Evolutionary conservation across 1,140 invertebrate genomes (phyloP).

Genomic region (Pachyrhynchus sulphureomaculatus): DNA sequence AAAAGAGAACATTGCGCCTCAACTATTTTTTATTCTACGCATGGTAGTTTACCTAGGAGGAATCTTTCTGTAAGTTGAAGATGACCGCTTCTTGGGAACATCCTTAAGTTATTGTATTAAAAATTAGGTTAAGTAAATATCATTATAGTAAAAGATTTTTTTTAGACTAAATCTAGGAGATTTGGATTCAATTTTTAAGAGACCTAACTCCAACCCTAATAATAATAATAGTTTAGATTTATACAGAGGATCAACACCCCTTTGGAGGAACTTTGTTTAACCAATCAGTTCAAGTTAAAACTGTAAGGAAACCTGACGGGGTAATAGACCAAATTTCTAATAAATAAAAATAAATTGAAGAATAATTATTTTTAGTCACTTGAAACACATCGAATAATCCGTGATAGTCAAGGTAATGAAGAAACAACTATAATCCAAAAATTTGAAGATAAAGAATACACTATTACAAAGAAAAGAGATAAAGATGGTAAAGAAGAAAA

Average conservation of each 20-base stretch:
- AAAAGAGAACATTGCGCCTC: too few species aligned
- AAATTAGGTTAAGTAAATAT: too few species aligned
- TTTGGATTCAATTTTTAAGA: background rate
- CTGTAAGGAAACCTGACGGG: conserved; percentile 52
- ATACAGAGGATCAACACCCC: conserved; percentile 20
- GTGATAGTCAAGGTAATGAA: conserved; percentile 55
- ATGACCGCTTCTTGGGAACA: too few species aligned
- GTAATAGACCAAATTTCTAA: conserved; percentile 36
- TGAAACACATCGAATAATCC: conserved; percentile 53
- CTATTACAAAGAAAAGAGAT: conserved; percentile 50
- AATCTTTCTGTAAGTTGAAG: too few species aligned
- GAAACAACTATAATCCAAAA: conserved; percentile 53
- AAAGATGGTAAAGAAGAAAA: conserved; percentile 53
- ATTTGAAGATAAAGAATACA: conserved; percentile 54
- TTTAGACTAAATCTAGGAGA: background rate
- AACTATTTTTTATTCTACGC: too few species aligned
- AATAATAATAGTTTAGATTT: conserved; percentile 14
- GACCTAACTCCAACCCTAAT: background rate
- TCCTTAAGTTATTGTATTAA: too few species aligned
- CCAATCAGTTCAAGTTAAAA: conserved; percentile 39
- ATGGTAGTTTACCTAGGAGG: too few species aligned
- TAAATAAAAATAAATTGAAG: background rate
- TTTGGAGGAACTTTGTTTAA: conserved; percentile 46
- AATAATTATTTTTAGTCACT: conserved; percentile 44
- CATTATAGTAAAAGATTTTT: too few species aligned